Evolutionary conservation across 1,140 invertebrate species (phyloP).

Genomic region (Drosophila bipectinata): DNA sequence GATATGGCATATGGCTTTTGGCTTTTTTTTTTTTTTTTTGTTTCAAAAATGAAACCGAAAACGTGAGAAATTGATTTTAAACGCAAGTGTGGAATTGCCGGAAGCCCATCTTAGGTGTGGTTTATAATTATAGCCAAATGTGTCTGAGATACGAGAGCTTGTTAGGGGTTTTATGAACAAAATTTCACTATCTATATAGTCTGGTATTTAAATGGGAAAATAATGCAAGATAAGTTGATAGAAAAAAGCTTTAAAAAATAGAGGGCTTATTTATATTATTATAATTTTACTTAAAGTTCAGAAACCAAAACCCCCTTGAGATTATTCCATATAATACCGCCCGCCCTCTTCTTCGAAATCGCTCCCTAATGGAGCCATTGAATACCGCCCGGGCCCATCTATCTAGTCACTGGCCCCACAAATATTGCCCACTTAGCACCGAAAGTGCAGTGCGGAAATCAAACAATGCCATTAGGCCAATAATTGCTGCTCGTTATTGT

Average conservation of each 20-base stretch:
- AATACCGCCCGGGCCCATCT: constrained; percentile 28
- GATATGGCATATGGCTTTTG: constrained; percentile 21
- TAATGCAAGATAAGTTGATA: no score
- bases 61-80: constrained; percentile 53
- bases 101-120: constrained; percentile 19
- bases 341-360: neutral
- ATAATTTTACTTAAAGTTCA: no score
- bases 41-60: constrained; percentile 58
- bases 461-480: constrained; percentile 78
- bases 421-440: constrained; percentile 55
- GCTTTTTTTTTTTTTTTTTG: neutral
- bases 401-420: constrained; percentile 18
- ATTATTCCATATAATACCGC: no score
- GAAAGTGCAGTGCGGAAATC: constrained; percentile 69
- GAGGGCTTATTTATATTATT: no score
- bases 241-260: no score
- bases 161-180: no score
- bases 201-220: no score
- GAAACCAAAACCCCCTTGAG: no score
- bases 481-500: constrained; percentile 78
- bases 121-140: constrained; percentile 2
- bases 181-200: no score
- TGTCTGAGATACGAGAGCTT: neutral
- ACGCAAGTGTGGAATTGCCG: constrained; percentile 23
- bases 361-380: constrained; percentile 36